Evolutionary conservation across 2,888 invertebrate species (phyloP), one percentile per base, ranked within the genome.

Genomic region (Zaprionus obscuricornis): DNA sequence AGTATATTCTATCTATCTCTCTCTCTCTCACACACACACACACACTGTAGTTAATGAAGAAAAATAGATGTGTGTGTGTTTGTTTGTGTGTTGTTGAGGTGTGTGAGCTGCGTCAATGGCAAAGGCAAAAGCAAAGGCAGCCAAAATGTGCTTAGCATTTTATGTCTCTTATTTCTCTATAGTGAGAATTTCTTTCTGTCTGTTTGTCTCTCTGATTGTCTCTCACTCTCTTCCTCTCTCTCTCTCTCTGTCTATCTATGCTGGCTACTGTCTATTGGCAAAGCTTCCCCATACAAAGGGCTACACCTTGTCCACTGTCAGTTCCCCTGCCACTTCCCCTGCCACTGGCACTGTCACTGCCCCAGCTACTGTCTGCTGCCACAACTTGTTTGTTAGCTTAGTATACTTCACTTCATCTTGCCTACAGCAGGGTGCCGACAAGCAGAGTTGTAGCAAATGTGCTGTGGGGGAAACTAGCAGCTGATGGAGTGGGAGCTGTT

Each of bases 31-130:
- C n/a, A n/a, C n/a, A n/a, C n/a, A n/a, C n/a, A n/a, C n/a, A n/a
- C n/a, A n/a, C n/a, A n/a, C n/a, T n/a, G n/a, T 27, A 31, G 65
- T 72, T 78, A 75, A 75, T 76, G 75, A 72, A 72, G 75, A 66
- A 75, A 75, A 78, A 75, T 76, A 78, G 60, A 57, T 55, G 72
- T 56, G 37, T 31, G 39, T n/a, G n/a, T n/a, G n/a, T n/a, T n/a
- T n/a, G n/a, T n/a, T n/a, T n/a, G n/a, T n/a, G 63, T 50, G 67
- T 11, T 62, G 31, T 14, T 50, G 56, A 67, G 67, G 67, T 67
- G 67, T 37, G n/a, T n/a, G n/a, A n/a, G n/a, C n/a, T n/a, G 59
- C 52, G 40, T 24, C 33, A 31, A 31, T 37, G 24, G 27, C 51
- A 51, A 20, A 31, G 34, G 14, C 40, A 24, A 18, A 45, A 34